Percentiles rank a stretch among this genome's conserved stretches.
These are phyloP conservation scores for Penaeus chinensis DNA, from an alignment of 1,140 invertebrate genomes.

Conservation along the genomic window DNA sequence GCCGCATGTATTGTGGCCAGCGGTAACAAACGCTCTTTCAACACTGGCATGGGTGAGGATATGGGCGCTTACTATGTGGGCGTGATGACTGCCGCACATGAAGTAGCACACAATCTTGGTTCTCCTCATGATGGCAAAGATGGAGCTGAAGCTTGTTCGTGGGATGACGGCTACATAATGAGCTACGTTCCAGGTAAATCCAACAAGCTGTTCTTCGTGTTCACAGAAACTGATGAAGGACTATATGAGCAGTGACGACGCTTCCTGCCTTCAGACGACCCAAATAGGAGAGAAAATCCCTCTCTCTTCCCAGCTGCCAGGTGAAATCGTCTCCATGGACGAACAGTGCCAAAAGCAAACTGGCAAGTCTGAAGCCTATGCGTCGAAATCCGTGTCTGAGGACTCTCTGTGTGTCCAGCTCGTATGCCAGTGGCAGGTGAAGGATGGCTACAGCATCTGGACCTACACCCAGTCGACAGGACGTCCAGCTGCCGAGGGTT, in stretches of 20 bases:
- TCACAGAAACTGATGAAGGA: conserved; percentile 47
- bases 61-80: too few relatives aligned
- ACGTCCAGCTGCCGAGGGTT: conserved; percentile 49
- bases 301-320: conserved; percentile 36
- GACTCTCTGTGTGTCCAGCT: conserved; percentile 50
- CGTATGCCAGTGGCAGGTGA: conserved; percentile 52
- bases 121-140: conserved; percentile 63
- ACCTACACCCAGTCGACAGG: conserved; percentile 24
- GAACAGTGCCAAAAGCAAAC: conserved; percentile 46
- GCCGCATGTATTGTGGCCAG: too few relatives aligned
- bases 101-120: conserved; percentile 64
- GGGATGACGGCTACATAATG: conserved; percentile 63
- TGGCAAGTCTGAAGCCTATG: conserved; percentile 33
- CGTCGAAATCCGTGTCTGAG: conserved; percentile 25
- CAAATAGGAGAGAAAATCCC: too few relatives aligned
- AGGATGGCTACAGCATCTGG: neutral
- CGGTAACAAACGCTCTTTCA: too few relatives aligned
- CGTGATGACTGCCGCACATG: too few relatives aligned
- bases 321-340: conserved; percentile 40
- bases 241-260: conserved; percentile 11
- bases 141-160: conserved; percentile 55
- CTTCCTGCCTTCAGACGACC: conserved; percentile 40
- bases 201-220: conserved; percentile 57
- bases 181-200: conserved; percentile 48
- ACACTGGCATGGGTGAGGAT: too few relatives aligned